phyloP scores from a whole-genome alignment of 2,113 vertebrate species.

The Leptodactylus fuscus region DNA sequence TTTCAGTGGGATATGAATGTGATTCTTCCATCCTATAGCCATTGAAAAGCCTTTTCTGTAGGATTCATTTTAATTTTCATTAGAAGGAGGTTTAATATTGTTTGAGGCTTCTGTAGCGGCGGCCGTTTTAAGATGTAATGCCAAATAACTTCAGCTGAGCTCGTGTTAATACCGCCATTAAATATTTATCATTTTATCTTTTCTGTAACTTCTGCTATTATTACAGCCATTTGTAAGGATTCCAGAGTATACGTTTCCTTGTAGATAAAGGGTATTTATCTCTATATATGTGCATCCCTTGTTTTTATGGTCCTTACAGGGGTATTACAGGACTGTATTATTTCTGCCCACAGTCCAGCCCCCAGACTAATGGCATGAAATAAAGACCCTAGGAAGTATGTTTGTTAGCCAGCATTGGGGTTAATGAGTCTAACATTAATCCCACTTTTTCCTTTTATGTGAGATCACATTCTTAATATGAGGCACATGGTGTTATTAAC shows the following conservation, averaged over 20 bases:
- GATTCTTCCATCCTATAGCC: background rate
- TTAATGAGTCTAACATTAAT: too few relatives aligned
- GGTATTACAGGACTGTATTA: too few relatives aligned
- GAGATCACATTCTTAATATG: too few relatives aligned
- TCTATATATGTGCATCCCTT: background rate
- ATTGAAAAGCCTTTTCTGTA: background rate
- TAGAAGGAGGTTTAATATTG: background rate
- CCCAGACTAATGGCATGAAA: too few relatives aligned
- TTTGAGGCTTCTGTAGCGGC: background rate
- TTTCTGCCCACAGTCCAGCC: too few relatives aligned
- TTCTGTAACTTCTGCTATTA: background rate
- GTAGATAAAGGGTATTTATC: background rate
- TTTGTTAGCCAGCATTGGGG: too few relatives aligned
- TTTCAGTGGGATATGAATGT: background rate
- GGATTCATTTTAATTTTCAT: background rate
- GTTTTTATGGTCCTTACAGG: too few relatives aligned
- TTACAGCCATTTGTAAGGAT: background rate
- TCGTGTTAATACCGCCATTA: background rate
- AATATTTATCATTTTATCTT: background rate
- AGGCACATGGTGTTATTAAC: too few relatives aligned
- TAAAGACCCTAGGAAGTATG: too few relatives aligned
- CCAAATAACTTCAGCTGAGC: background rate
- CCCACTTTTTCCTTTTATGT: too few relatives aligned
- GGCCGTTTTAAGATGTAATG: background rate
- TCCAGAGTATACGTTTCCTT: background rate